Percentiles rank a stretch among this genome's conserved stretches.
Evolutionary conservation across 2,888 invertebrate species (phyloP).

Genomic region (Lasioglossum oenotherae): DNA sequence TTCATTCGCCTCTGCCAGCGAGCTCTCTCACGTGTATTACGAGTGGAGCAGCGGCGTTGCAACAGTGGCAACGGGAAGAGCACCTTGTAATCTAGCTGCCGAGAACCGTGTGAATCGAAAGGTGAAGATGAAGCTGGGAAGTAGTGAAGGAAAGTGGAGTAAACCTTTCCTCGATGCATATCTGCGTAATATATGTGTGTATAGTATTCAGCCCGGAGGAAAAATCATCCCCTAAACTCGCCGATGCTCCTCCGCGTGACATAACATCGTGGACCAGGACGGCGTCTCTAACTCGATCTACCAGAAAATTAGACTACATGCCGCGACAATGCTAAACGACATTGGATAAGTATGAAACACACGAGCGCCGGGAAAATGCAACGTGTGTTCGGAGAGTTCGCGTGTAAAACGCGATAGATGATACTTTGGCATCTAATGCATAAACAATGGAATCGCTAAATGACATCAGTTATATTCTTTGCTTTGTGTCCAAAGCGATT

Average conservation of each 20-base stretch:
- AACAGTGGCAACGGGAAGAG: conserved; percentile 55
- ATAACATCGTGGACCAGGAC: not conserved
- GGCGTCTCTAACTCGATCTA: not conserved
- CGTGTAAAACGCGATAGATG: not conserved
- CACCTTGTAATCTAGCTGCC: conserved; percentile 67
- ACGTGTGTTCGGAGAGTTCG: not conserved
- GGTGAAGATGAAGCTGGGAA: conserved; percentile 73
- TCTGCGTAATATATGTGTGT: conserved; percentile 9
- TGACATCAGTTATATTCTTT: too few species aligned
- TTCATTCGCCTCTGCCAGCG: conserved; percentile 51
- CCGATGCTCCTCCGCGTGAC: not conserved
- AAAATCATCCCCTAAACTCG: conserved; percentile 13
- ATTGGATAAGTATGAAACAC: not conserved
- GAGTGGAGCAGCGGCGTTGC: conserved; percentile 54
- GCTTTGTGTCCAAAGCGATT: not conserved
- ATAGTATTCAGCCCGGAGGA: too few species aligned
- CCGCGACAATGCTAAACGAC: not conserved
- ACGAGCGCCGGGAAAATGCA: not conserved
- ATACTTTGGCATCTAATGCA: not conserved
- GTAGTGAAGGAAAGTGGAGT: conserved; percentile 63
- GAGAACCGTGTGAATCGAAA: conserved; percentile 76
- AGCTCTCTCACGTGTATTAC: conserved; percentile 64
- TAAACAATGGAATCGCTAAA: not conserved
- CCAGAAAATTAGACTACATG: not conserved
- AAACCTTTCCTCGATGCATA: conserved; percentile 57